These are phyloP conservation scores for Falco rusticolus DNA, from an alignment of 2,797 vertebrate genomes.

Conservation along the genomic window DNA sequence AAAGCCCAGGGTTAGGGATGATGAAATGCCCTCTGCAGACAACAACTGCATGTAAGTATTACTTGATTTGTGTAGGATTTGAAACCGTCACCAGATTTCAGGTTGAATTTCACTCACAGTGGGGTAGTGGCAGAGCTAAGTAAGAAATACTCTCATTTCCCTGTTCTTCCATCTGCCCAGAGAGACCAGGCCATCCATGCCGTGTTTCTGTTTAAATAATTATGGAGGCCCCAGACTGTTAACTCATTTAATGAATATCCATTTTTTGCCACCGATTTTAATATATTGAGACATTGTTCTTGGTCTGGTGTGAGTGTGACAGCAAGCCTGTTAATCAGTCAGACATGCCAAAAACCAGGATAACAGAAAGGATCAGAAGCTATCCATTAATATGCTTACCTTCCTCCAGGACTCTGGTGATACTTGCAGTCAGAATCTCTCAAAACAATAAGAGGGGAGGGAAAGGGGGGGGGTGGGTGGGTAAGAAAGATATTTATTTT, in stretches of 20 bases:
- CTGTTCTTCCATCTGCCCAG: not conserved
- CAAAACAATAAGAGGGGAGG: not conserved
- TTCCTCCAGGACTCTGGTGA: not conserved
- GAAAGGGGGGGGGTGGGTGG: rapidly evolving
- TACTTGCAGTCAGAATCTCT: not conserved
- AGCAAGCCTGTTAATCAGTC: not conserved
- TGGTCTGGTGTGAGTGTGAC: not conserved
- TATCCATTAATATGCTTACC: not conserved
- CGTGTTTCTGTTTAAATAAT: not conserved
- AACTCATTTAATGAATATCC: not conserved
- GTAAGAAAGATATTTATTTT: not conserved
- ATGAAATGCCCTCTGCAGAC: not conserved
- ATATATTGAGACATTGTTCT: not conserved
- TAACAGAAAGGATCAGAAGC: not conserved
- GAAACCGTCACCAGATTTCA: not conserved
- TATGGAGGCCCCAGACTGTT: not conserved
- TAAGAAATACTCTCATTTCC: not conserved
- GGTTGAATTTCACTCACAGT: not conserved
- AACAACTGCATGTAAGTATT: not conserved
- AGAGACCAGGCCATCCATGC: not conserved
- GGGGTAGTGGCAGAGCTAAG: not conserved
- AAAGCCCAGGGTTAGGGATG: not conserved
- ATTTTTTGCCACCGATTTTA: not conserved
- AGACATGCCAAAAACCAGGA: not conserved
- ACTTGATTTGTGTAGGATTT: not conserved